Evolutionary conservation across 2,888 invertebrate species (phyloP).

Genomic region (Ischnus inquisitorius): DNA sequence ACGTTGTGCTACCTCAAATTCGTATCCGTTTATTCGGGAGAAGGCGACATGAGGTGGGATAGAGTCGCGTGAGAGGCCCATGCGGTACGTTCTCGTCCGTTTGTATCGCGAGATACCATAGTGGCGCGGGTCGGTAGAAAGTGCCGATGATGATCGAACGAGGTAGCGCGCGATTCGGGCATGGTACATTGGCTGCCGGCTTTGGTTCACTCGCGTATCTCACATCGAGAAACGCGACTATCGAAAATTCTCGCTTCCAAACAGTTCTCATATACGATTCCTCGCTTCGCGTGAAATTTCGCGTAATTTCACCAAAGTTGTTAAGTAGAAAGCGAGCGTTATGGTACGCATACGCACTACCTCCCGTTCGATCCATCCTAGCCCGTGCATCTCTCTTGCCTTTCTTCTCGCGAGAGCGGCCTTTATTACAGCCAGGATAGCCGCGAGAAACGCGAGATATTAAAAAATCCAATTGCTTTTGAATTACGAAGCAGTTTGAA

Average conservation of each 20-base stretch:
- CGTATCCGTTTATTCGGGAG: neutral
- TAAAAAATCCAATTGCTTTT: neutral
- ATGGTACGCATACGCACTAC: neutral
- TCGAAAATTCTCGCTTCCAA: slow-evolving; percentile 44
- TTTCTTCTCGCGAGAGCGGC: neutral
- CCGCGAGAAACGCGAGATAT: neutral
- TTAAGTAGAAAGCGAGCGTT: slow-evolving; percentile 59
- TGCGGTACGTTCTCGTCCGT: neutral
- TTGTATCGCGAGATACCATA: neutral
- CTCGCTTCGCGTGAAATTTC: slow-evolving; percentile 25
- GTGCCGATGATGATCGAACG: slow-evolving; percentile 60
- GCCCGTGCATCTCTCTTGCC: neutral
- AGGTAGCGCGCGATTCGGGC: neutral
- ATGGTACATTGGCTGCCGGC: neutral
- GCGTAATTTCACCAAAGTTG: slow-evolving; percentile 45
- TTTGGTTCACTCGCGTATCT: slow-evolving; percentile 26
- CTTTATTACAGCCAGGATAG: neutral
- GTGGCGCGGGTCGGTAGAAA: slow-evolving; percentile 57
- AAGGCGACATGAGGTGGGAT: too few relatives aligned
- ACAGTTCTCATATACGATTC: slow-evolving; percentile 41
- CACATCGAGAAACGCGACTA: slow-evolving; percentile 55
- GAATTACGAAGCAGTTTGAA: neutral
- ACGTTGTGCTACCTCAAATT: neutral
- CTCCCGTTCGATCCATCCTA: neutral
- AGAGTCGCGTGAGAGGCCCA: neutral